Evolutionary conservation across 2,888 invertebrate species (phyloP).

Genomic region (Protodeltote pygarga): DNA sequence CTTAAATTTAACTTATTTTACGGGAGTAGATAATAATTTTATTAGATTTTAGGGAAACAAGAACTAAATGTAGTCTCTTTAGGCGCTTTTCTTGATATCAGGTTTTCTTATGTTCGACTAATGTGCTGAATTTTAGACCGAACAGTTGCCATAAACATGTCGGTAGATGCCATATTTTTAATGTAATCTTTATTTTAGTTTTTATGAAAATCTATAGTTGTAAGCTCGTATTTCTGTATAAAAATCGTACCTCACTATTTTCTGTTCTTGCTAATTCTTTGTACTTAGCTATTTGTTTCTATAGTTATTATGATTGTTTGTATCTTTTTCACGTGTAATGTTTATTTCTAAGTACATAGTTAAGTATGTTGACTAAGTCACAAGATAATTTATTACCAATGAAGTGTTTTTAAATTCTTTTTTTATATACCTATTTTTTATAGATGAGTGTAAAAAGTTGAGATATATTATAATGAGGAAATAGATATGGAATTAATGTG

Average conservation of each 20-base stretch:
- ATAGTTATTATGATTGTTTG: conserved; percentile 53
- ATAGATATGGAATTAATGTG: conserved; percentile 65
- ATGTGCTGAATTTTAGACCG: conserved; percentile 52
- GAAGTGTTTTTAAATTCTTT: conserved; percentile 84
- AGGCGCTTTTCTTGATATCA: conserved; percentile 21
- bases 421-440: conserved; percentile 74
- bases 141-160: conserved; percentile 79
- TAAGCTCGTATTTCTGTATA: conserved; percentile 69
- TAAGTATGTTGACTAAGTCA: conserved; percentile 85
- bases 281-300: conserved; percentile 49
- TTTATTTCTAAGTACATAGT: conserved; percentile 63
- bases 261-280: conserved; percentile 67
- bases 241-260: conserved; percentile 72
- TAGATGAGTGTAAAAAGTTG: conserved; percentile 76
- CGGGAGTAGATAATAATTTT: conserved; percentile 33
- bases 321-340: conserved; percentile 60
- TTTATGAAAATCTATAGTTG: conserved; percentile 59
- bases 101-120: conserved; percentile 25
- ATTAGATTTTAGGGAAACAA: conserved; percentile 20
- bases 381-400: conserved; percentile 87
- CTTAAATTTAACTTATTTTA: conserved; percentile 35
- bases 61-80: conserved; percentile 10
- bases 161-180: conserved; percentile 82
- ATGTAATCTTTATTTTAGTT: conserved; percentile 63
- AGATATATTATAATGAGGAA: conserved; percentile 72